Evolutionary conservation across 2,888 invertebrate species (phyloP).

Genomic region (Rhamphomyia laevipes): DNA sequence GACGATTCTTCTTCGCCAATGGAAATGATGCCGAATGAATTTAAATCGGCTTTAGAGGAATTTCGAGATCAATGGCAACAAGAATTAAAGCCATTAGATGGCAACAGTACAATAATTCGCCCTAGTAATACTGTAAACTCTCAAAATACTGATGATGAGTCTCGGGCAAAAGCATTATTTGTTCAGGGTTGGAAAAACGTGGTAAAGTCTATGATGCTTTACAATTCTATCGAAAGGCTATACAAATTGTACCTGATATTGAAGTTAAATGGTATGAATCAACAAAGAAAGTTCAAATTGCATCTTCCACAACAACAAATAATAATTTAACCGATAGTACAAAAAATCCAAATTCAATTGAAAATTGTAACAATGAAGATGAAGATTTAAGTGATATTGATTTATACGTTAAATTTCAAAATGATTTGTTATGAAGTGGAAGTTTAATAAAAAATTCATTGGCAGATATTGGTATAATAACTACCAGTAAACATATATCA

Average conservation of each 20-base stretch:
- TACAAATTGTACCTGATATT: slow-evolving; percentile 85
- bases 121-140: not conserved
- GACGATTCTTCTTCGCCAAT: slow-evolving; percentile 18
- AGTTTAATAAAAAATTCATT: no score
- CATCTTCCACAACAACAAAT: not conserved
- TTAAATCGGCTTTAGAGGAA: slow-evolving; percentile 48
- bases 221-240: slow-evolving; percentile 74
- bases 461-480: slow-evolving; percentile 37
- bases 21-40: slow-evolving; percentile 25
- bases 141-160: not conserved
- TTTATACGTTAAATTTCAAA: slow-evolving; percentile 27
- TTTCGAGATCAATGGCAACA: slow-evolving; percentile 70
- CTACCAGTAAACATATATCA: slow-evolving; percentile 62
- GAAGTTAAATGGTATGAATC: slow-evolving; percentile 64
- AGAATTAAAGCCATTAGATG: slow-evolving; percentile 42
- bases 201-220: slow-evolving; percentile 82
- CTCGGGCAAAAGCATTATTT: slow-evolving; percentile 56
- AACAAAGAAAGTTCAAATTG: slow-evolving; percentile 15
- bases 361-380: slow-evolving; percentile 4
- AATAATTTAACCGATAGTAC: not conserved
- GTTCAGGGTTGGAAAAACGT: slow-evolving; percentile 66
- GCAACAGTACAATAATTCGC: no score
- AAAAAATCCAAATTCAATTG: not conserved
- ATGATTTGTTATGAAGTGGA: slow-evolving; percentile 17
- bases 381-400: slow-evolving; percentile 21